Evolutionary conservation across 2,113 vertebrate genomes (phyloP).

Genomic region (Oryzias melastigma): DNA sequence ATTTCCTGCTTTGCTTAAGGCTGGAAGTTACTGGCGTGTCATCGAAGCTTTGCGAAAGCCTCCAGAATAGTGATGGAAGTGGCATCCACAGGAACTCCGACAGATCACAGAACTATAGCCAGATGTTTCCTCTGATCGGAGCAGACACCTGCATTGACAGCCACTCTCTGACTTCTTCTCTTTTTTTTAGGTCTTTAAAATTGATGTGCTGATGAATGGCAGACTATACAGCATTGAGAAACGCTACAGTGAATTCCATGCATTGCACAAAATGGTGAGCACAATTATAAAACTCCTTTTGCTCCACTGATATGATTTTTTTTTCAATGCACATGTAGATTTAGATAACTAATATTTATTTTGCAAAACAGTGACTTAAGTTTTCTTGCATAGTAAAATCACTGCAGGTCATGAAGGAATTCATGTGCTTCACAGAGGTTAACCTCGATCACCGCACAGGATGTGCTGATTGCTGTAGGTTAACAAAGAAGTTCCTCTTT

Average conservation of each 20-base stretch:
- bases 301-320: too few relatives aligned
- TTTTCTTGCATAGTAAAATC: not conserved
- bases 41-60: not conserved
- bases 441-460: not conserved
- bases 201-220: conserved; percentile 92
- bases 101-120: conserved; percentile 10
- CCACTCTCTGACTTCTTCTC: conserved; percentile 20
- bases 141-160: conserved; percentile 28
- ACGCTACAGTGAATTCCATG: conserved; percentile 96
- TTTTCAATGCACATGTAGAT: too few relatives aligned
- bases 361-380: too few relatives aligned
- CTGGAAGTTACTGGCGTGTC: not conserved
- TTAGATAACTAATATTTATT: too few relatives aligned
- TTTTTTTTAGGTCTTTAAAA: conserved; percentile 91
- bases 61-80: conserved; percentile 27
- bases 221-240: conserved; percentile 95
- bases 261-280: conserved; percentile 96
- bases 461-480: conserved; percentile 3
- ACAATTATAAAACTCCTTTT: too few relatives aligned
- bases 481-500: conserved; percentile 20
- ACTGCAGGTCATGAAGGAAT: not conserved
- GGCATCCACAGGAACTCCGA: conserved; percentile 3
- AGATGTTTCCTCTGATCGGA: conserved; percentile 52
- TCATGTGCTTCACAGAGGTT: not conserved
- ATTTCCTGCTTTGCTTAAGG: conserved; percentile 32